These are phyloP conservation scores for Apeira syringaria DNA, from an alignment of 2,888 invertebrate genomes.

Conservation along the genomic window DNA sequence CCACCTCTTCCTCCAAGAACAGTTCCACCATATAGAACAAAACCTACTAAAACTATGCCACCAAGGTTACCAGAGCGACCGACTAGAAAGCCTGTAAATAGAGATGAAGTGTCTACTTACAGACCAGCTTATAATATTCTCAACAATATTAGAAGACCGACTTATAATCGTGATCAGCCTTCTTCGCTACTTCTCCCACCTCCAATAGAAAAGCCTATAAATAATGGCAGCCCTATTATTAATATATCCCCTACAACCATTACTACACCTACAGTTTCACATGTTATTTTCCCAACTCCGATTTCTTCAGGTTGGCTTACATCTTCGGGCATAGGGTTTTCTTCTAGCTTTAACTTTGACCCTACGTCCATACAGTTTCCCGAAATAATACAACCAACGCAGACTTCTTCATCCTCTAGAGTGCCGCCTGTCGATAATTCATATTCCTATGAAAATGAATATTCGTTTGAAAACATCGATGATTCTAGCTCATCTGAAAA, in stretches of 20 bases:
- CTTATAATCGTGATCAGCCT: slow-evolving; percentile 61
- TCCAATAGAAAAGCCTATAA: slow-evolving; percentile 55
- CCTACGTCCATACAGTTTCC: slow-evolving; percentile 64
- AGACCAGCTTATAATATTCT: slow-evolving; percentile 65
- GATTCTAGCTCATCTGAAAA: slow-evolving; percentile 44
- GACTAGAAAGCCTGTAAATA: slow-evolving; percentile 55
- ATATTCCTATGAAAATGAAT: slow-evolving; percentile 55
- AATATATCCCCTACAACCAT: slow-evolving; percentile 42
- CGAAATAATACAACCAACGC: slow-evolving; percentile 44
- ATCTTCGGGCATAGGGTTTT: slow-evolving; percentile 69
- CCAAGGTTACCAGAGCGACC: slow-evolving; percentile 60
- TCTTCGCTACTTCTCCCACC: slow-evolving; percentile 70
- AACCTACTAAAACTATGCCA: slow-evolving; percentile 60
- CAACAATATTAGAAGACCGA: slow-evolving; percentile 66
- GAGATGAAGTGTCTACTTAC: slow-evolving; percentile 69
- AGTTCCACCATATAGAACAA: slow-evolving; percentile 59
- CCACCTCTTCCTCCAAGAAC: slow-evolving; percentile 60
- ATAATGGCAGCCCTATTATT: slow-evolving; percentile 40
- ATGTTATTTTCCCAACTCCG: slow-evolving; percentile 69
- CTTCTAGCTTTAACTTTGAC: slow-evolving; percentile 67
- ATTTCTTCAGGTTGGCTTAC: slow-evolving; percentile 75
- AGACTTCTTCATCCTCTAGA: slow-evolving; percentile 37
- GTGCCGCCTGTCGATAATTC: slow-evolving; percentile 49
- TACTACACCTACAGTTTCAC: slow-evolving; percentile 42
- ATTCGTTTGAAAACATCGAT: slow-evolving; percentile 52